phyloP scores from a whole-genome alignment of 2,797 vertebrate genomes.

The Clarias pachynema region DNA sequence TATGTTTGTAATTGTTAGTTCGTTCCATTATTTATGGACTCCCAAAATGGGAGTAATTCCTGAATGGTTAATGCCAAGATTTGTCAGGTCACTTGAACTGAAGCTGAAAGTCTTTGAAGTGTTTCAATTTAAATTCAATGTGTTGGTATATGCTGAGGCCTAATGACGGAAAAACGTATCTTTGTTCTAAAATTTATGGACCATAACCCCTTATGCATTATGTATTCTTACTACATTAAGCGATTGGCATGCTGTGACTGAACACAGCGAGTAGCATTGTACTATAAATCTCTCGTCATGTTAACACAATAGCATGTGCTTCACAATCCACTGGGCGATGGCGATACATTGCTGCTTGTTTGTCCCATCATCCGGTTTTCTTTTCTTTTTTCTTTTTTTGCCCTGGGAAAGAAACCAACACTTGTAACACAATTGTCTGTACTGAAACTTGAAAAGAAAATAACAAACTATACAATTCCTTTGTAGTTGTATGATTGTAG shows the following conservation, averaged over 20 bases:
- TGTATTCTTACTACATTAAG: neutral
- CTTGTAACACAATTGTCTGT: neutral
- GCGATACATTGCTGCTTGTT: neutral
- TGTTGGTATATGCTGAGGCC: too few species aligned
- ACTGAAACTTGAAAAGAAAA: neutral
- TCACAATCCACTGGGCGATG: neutral
- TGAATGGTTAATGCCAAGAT: too few species aligned
- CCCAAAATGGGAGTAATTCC: too few species aligned
- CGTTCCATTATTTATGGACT: too few species aligned
- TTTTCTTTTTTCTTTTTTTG: neutral
- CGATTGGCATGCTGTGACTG: neutral
- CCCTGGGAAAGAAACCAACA: neutral
- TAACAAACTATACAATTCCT: neutral
- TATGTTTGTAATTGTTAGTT: too few species aligned
- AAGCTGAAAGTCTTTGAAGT: too few species aligned
- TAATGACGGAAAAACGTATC: too few species aligned
- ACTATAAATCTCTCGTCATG: constrained; percentile 12
- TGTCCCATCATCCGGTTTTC: neutral
- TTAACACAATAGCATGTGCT: constrained; percentile 18
- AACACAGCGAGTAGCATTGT: constrained; percentile 21
- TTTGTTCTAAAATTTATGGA: too few species aligned
- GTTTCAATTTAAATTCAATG: too few species aligned
- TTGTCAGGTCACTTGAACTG: too few species aligned
- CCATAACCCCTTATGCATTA: neutral
- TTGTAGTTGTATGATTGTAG: neutral